These are phyloP conservation scores for Eulemur rufifrons DNA, from an alignment of 2,113 vertebrate genomes.

Conservation along the genomic window DNA sequence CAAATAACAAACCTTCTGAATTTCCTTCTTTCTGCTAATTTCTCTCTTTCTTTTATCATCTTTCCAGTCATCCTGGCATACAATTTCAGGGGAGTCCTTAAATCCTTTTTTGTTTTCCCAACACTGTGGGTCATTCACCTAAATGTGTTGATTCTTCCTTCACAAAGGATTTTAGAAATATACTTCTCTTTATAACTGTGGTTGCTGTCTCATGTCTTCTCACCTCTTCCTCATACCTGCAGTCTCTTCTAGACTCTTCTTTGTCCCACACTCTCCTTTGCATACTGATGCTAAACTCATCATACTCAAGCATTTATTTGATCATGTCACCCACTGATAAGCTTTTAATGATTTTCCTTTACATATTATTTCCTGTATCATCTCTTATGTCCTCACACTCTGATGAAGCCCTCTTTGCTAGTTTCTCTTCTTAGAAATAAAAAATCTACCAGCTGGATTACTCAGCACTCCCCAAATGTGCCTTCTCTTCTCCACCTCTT, in stretches of 20 bases:
- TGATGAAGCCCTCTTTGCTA: not conserved
- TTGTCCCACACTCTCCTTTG: not conserved
- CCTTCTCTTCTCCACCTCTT: not conserved
- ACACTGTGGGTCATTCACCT: not conserved
- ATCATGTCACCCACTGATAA: not conserved
- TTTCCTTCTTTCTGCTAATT: not conserved
- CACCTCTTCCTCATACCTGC: not conserved
- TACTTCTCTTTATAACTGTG: not conserved
- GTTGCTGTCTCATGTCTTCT: not conserved
- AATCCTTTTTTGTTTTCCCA: not conserved
- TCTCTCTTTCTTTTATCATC: not conserved
- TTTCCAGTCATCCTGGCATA: not conserved
- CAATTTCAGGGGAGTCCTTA: not conserved
- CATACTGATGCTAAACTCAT: not conserved
- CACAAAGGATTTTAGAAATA: not conserved
- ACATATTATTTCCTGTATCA: not conserved
- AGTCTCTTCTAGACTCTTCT: not conserved
- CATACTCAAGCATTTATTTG: not conserved
- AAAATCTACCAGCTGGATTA: not conserved
- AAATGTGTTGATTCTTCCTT: not conserved
- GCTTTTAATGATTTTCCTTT: not conserved
- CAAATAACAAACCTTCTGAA: not conserved
- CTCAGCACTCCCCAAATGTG: not conserved
- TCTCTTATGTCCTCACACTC: not conserved
- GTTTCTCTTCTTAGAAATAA: not conserved